Evolutionary conservation across 2,797 vertebrate species (phyloP).

Genomic region (Spea hammondii): DNA sequence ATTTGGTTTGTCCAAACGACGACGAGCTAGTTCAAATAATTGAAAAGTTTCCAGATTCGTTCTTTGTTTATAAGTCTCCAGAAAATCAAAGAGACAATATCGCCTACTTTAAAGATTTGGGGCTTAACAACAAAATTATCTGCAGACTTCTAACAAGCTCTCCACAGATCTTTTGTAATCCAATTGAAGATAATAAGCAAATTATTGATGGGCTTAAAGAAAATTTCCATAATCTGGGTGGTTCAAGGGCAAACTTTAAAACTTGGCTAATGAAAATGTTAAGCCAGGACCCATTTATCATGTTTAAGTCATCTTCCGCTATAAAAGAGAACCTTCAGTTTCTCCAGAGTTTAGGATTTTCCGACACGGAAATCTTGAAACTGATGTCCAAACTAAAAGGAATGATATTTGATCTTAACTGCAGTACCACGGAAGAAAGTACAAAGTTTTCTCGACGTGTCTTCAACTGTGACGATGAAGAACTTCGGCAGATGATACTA

Average conservation of each 20-base stretch:
- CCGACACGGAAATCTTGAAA: slow-evolving; percentile 74
- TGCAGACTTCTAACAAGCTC: slow-evolving; percentile 85
- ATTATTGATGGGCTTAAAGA: slow-evolving; percentile 76
- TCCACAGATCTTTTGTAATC: slow-evolving; percentile 79
- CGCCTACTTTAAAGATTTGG: slow-evolving; percentile 79
- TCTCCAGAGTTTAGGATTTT: slow-evolving; percentile 77
- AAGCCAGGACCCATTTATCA: slow-evolving; percentile 88
- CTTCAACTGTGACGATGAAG: slow-evolving; percentile 75
- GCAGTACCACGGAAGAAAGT: slow-evolving; percentile 71
- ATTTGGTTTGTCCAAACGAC: slow-evolving; percentile 76
- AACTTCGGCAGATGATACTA: slow-evolving; percentile 76
- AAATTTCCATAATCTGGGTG: slow-evolving; percentile 79
- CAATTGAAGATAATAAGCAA: slow-evolving; percentile 75
- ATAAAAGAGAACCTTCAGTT: slow-evolving; percentile 79
- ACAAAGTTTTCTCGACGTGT: slow-evolving; percentile 74
- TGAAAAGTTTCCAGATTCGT: slow-evolving; percentile 88
- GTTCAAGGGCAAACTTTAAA: slow-evolving; percentile 80
- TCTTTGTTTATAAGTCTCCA: slow-evolving; percentile 77
- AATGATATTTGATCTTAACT: slow-evolving; percentile 83
- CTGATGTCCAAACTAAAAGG: slow-evolving; percentile 86
- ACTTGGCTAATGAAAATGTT: slow-evolving; percentile 90
- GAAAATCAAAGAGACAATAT: slow-evolving; percentile 81
- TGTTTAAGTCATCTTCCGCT: slow-evolving; percentile 73
- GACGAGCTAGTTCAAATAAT: slow-evolving; percentile 80
- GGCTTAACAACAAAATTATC: slow-evolving; percentile 83